Evolutionary conservation across 2,797 vertebrate species (phyloP).

Genomic region (Phataginus tetradactyla): DNA sequence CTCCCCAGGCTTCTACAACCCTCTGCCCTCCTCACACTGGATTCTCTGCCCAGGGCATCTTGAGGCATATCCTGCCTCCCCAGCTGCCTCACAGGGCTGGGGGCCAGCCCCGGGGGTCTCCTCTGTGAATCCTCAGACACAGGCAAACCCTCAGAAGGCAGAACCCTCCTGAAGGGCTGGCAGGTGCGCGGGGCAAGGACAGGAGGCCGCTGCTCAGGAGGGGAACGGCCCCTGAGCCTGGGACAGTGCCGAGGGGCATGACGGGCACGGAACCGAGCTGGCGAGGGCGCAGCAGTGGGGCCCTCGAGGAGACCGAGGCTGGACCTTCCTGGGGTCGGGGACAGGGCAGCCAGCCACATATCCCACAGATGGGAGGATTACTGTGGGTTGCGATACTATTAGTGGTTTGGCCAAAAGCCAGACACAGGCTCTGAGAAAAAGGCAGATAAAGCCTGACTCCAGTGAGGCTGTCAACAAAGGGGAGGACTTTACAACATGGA

Average conservation of each 20-base stretch:
- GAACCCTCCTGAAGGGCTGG: fast-evolving
- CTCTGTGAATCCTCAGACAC: background rate
- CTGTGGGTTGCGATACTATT: background rate
- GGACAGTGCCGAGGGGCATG: background rate
- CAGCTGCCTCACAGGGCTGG: background rate
- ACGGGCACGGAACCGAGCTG: background rate
- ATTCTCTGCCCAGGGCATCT: background rate
- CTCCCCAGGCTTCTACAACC: background rate
- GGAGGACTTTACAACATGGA: background rate
- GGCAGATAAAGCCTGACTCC: slow-evolving; percentile 41
- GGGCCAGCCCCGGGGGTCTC: background rate
- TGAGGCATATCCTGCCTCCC: background rate
- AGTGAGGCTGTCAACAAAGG: background rate
- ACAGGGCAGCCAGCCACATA: background rate
- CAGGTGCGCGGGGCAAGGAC: background rate
- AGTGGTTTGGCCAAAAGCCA: slow-evolving; percentile 69
- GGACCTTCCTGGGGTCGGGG: background rate
- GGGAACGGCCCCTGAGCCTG: fast-evolving
- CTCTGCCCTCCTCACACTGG: background rate
- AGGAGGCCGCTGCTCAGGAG: fast-evolving
- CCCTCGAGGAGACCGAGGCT: background rate
- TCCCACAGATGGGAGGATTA: slow-evolving; percentile 10
- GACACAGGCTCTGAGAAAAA: slow-evolving; percentile 25
- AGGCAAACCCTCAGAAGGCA: background rate
- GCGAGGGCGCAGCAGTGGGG: fast-evolving